Evolutionary conservation across 2,797 vertebrate genomes (phyloP).

Genomic region (Delichon dasypus): DNA sequence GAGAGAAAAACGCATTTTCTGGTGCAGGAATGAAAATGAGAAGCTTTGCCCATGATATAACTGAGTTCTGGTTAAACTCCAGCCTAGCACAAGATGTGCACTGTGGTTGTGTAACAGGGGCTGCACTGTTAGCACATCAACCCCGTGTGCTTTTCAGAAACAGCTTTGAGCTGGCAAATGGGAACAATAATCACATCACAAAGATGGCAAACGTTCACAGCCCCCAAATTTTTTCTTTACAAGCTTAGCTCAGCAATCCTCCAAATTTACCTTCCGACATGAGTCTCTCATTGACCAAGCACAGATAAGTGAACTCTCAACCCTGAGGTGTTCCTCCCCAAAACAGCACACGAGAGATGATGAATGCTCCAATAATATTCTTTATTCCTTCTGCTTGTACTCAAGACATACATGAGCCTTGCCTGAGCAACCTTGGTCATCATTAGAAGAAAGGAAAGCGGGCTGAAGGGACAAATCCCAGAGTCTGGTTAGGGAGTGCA

Average conservation of each 20-base stretch:
- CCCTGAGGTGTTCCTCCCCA: background rate
- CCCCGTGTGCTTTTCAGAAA: background rate
- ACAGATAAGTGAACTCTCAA: background rate
- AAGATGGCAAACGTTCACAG: background rate
- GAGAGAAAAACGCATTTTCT: background rate
- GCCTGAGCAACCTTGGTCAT: background rate
- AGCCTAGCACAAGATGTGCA: background rate
- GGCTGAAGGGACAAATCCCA: background rate
- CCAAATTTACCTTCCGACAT: background rate
- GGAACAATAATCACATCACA: background rate
- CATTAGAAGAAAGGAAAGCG: background rate
- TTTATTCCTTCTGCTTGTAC: background rate
- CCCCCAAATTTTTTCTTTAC: background rate
- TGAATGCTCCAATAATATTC: background rate
- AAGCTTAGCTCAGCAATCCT: background rate
- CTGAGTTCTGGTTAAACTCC: background rate
- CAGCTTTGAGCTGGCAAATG: background rate
- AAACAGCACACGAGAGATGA: accelerated
- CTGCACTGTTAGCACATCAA: background rate
- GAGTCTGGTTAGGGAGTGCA: background rate
- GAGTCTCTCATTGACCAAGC: background rate
- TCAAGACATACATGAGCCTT: background rate
- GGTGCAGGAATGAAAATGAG: background rate
- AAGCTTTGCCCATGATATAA: background rate
- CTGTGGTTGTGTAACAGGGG: background rate